These are phyloP conservation scores for Neomonachus schauinslandi DNA, from an alignment of 2,113 vertebrate species.

Conservation along the genomic window DNA sequence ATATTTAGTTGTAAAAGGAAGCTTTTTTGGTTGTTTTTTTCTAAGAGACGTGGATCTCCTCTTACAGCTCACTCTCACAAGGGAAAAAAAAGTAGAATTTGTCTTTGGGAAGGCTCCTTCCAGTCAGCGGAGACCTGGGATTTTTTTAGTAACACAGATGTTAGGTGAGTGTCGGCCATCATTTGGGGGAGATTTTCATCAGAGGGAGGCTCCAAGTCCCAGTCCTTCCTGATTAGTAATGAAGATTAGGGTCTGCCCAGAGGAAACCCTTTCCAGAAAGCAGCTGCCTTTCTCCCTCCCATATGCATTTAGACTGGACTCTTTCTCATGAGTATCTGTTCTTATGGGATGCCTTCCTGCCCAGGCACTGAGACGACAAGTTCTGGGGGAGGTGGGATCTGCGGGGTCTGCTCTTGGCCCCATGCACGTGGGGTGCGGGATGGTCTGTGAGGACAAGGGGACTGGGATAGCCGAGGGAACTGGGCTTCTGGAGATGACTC, in stretches of 20 bases:
- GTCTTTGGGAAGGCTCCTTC: neutral
- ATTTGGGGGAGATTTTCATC: neutral
- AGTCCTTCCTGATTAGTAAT: neutral
- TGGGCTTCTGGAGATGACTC: accelerated
- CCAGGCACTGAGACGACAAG: accelerated
- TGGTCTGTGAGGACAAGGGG: accelerated
- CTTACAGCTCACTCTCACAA: neutral
- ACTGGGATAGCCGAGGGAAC: neutral
- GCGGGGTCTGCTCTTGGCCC: neutral
- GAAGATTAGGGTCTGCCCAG: accelerated
- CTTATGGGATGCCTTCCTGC: neutral
- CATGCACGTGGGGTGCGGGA: accelerated
- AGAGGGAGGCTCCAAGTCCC: neutral
- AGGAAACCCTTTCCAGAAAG: neutral
- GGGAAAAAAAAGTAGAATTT: neutral
- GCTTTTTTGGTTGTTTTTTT: neutral
- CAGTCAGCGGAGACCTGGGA: accelerated
- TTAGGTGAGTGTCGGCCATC: accelerated
- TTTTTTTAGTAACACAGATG: accelerated
- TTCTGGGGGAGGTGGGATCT: accelerated
- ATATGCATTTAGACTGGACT: accelerated
- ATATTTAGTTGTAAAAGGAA: neutral
- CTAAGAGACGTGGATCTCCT: neutral
- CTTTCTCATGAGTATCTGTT: neutral
- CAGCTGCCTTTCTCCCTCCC: too few species aligned